These are phyloP conservation scores for Microcebus lehilahytsara DNA, from an alignment of 2,113 vertebrate genomes.

Conservation along the genomic window DNA sequence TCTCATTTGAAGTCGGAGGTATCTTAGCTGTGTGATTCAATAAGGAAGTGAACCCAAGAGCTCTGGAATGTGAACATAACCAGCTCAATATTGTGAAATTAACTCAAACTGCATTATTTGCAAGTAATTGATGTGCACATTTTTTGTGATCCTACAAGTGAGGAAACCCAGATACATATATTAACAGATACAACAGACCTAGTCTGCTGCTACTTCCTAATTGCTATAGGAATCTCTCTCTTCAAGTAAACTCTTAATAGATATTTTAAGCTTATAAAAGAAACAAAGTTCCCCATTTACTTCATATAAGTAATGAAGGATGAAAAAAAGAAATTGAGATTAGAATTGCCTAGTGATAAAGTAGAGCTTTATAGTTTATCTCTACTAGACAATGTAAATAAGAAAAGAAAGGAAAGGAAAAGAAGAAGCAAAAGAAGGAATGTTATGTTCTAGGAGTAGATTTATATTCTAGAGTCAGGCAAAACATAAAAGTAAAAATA, in stretches of 20 bases:
- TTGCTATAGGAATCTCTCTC: neutral
- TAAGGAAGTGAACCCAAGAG: neutral
- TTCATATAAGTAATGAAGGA: slow-evolving; percentile 3
- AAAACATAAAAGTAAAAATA: neutral
- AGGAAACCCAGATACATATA: neutral
- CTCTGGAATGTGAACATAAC: neutral
- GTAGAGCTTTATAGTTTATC: neutral
- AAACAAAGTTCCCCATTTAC: neutral
- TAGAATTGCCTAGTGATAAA: neutral
- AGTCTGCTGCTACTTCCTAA: neutral
- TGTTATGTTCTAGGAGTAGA: neutral
- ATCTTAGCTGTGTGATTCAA: neutral
- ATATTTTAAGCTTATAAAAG: slow-evolving; percentile 2
- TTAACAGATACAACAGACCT: neutral
- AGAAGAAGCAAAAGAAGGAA: neutral
- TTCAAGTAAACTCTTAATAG: slow-evolving; percentile 6
- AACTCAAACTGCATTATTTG: neutral
- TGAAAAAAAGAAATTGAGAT: slow-evolving; percentile 10
- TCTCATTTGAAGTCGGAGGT: neutral
- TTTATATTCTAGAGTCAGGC: neutral
- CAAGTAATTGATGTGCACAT: neutral
- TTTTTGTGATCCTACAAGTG: neutral
- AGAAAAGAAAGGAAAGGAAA: neutral
- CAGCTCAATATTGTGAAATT: slow-evolving; percentile 5
- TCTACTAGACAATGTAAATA: neutral